Evolutionary conservation across 2,113 vertebrate genomes (phyloP), one percentile per base, ranked within the genome.

Genomic region (Equus przewalskii): DNA sequence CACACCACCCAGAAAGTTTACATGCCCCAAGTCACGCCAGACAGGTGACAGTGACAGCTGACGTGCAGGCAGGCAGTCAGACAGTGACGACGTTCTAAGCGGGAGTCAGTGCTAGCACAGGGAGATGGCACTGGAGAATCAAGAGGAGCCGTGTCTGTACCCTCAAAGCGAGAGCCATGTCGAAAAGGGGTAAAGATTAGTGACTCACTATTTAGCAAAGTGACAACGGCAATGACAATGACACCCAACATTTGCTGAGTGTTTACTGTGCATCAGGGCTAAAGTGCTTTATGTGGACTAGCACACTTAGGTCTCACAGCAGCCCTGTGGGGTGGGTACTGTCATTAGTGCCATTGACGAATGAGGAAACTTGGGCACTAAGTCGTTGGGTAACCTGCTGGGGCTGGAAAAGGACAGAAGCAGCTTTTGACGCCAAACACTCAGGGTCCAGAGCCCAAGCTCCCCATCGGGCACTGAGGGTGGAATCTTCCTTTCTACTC

Each of bases 41-140:
- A 5, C 44, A 46, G 44, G 51, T 3, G 12, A 28, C 4, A 14
- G 24, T 30, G 26, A 82, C 36, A 15, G 9, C 9, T n/a, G 8
- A 24, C 5, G 1, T 24, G 44, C 26, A 51, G 46, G 46, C 2
- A 1, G 18, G 30, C 3, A 9, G 6, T 19, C 56, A 69, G 9
- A 73, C 1, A 60, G 54, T 5, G 36, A 41, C 3, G 0, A 4
- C 2, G 13, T 22, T 33, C 1, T 46, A 7, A 33, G 1, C 0
- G 0, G 15, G 5, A 21, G 26, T 1, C 69, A 13, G 11, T 26
- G 33, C 54, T 51, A 28, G 30, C 8, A 21, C 33, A 9, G 10
- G 62, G 33, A 26, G 19, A 24, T 1, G 62, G 58, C 16, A 7
- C 9, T 9, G 13, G n/a, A 46, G n/a, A 2, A 9, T 15, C 9